Evolutionary conservation across 1,140 invertebrate genomes (phyloP).

Genomic region (Trypoxylus dichotomus): DNA sequence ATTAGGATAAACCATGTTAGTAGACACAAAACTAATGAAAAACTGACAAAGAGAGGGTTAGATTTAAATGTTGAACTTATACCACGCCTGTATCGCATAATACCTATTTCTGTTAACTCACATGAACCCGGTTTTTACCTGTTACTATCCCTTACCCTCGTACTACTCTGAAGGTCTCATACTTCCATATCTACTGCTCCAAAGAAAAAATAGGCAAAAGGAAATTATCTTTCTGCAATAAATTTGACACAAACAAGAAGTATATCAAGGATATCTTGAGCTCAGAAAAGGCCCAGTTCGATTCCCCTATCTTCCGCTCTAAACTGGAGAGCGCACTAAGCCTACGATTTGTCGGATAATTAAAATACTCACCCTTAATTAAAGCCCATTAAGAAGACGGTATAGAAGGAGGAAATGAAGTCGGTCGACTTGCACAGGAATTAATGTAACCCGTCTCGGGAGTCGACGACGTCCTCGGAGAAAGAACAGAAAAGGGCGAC

Average conservation of each 20-base stretch:
- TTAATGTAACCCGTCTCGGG: background rate
- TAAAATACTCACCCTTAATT: slow-evolving; percentile 17
- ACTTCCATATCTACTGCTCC: no score
- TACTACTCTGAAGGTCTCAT: no score
- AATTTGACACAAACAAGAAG: background rate
- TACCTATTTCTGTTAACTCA: no score
- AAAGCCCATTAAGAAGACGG: slow-evolving; percentile 4
- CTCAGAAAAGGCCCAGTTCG: background rate
- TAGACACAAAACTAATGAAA: no score
- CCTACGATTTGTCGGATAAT: slow-evolving; percentile 21
- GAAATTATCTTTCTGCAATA: background rate
- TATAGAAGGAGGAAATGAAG: background rate
- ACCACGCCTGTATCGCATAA: no score
- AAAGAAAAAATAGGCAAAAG: no score
- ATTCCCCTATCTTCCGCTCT: background rate
- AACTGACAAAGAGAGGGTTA: no score
- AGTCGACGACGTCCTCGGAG: background rate
- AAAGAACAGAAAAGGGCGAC: background rate
- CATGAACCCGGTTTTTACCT: no score
- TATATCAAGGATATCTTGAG: background rate
- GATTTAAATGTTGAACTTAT: no score
- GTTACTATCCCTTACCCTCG: no score
- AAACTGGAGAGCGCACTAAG: background rate
- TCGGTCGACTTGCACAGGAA: slow-evolving; percentile 1
- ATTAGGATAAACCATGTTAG: no score